phyloP scores from a whole-genome alignment of 2,113 vertebrate genomes.

The Amphiprion percula region DNA sequence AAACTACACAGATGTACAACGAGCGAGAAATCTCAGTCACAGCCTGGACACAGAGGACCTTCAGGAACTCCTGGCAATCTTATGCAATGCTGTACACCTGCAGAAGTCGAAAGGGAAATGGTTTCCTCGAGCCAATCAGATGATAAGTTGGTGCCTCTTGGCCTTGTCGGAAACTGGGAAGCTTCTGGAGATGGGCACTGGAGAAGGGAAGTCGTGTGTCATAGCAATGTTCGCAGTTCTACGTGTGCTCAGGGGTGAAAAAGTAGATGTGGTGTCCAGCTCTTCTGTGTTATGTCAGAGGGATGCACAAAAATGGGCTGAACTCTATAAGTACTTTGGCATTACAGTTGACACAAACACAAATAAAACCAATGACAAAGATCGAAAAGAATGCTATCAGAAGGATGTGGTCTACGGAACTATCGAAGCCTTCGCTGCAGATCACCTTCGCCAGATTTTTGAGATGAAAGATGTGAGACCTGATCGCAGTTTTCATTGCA shows the following conservation, averaged over 20 bases:
- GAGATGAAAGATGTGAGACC: conserved; percentile 48
- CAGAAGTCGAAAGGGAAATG: neutral
- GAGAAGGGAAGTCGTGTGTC: conserved; percentile 54
- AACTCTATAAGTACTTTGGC: conserved; percentile 4
- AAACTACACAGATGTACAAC: conserved; percentile 16
- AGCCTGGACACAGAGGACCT: conserved; percentile 9
- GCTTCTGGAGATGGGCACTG: conserved; percentile 55
- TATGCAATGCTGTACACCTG: conserved; percentile 35
- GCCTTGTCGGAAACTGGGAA: conserved; percentile 28
- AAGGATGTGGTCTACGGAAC: conserved; percentile 49
- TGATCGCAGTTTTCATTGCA: conserved; percentile 44
- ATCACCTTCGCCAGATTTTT: conserved; percentile 48
- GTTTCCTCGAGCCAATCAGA: conserved; percentile 19
- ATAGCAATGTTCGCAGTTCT: conserved; percentile 53
- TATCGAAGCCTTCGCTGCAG: conserved; percentile 44
- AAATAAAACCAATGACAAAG: conserved; percentile 19
- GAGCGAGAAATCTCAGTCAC: neutral
- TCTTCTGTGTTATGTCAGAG: conserved; percentile 41
- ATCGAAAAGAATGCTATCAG: conserved; percentile 39
- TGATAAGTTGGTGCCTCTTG: conserved; percentile 47
- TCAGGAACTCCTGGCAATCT: conserved; percentile 9
- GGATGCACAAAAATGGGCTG: conserved; percentile 7
- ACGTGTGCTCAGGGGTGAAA: conserved; percentile 36
- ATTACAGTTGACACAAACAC: conserved; percentile 44
- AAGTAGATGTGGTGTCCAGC: conserved; percentile 47